These are phyloP conservation scores for Nibea albiflora DNA, from an alignment of 2,113 vertebrate genomes.

Conservation along the genomic window DNA sequence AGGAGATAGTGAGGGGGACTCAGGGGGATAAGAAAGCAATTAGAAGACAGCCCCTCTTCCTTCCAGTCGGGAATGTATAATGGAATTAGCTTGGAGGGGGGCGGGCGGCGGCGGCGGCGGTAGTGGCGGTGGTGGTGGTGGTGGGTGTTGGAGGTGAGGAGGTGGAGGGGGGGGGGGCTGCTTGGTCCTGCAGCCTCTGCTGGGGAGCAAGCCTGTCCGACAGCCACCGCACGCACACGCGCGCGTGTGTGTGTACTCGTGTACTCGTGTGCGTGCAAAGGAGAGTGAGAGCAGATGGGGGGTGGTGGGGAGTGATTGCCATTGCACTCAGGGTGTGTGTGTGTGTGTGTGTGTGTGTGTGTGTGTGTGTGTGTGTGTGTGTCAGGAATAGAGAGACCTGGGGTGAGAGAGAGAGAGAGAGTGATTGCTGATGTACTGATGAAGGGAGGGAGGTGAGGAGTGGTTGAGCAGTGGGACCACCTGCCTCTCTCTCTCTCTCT, in stretches of 20 bases:
- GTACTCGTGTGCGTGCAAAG: conserved; percentile 25
- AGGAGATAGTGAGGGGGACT: conserved; percentile 68
- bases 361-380: conserved; percentile 46
- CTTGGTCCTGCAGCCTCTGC: conserved; percentile 66
- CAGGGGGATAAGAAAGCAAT: conserved; percentile 88
- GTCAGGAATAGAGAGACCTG: conserved; percentile 28
- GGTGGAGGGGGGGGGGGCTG: conserved; percentile 47
- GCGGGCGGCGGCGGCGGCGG: conserved; percentile 2
- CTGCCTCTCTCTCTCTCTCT: conserved; percentile 52
- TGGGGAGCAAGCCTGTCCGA: conserved; percentile 65
- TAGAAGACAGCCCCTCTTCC: conserved; percentile 86
- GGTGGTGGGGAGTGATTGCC: conserved; percentile 51
- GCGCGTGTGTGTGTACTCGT: conserved; percentile 27
- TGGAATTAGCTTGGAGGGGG: conserved; percentile 82
- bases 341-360: conserved; percentile 1
- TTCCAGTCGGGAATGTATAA: conserved; percentile 86
- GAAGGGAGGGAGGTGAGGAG: conserved; percentile 55
- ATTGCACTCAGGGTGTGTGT: conserved; percentile 9
- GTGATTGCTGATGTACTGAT: conserved; percentile 59
- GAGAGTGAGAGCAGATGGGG: conserved; percentile 51
- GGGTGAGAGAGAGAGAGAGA: conserved; percentile 20
- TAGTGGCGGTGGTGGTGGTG: conserved; percentile 25
- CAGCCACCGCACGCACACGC: conserved; percentile 26
- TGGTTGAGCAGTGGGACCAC: conserved; percentile 72
- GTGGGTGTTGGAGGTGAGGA: conserved; percentile 12